Percentiles rank a stretch among this genome's conserved stretches.
Evolutionary conservation across 2,797 vertebrate genomes (phyloP).

Genomic region (Anas bernieri): DNA sequence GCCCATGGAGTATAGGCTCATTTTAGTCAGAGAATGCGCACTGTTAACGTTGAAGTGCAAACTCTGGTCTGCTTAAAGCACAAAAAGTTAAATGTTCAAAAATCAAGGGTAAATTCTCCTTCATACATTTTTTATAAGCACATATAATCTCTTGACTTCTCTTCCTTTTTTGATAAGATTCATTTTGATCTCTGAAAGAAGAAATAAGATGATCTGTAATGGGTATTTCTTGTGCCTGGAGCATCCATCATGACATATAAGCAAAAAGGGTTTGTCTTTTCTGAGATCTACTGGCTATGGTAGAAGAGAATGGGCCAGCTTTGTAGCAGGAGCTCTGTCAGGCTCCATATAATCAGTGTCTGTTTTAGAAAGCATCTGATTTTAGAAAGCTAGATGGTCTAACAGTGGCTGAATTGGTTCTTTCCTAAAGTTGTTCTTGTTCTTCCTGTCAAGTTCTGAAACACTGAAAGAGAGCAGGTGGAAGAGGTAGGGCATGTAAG

Average conservation of each 20-base stretch:
- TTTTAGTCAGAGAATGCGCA: background rate
- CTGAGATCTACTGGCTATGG: background rate
- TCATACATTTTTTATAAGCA: background rate
- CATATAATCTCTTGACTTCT: constrained; percentile 12
- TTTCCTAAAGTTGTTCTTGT: background rate
- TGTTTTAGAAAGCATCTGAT: background rate
- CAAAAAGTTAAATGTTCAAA: background rate
- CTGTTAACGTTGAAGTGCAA: background rate
- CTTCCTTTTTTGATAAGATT: background rate
- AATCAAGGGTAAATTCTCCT: background rate
- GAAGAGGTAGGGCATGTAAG: background rate
- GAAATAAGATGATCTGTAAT: background rate
- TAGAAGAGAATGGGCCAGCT: background rate
- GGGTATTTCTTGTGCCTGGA: background rate
- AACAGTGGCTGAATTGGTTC: background rate
- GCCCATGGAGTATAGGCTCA: background rate
- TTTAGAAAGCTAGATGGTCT: background rate
- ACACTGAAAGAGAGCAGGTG: background rate
- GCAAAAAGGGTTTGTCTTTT: background rate
- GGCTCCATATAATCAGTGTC: background rate
- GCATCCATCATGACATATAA: background rate
- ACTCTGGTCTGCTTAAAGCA: background rate
- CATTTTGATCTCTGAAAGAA: background rate
- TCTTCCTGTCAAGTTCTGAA: background rate
- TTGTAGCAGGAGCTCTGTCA: background rate